phyloP scores from a whole-genome alignment of 2,113 vertebrate genomes.

The Brachirus orientalis region DNA sequence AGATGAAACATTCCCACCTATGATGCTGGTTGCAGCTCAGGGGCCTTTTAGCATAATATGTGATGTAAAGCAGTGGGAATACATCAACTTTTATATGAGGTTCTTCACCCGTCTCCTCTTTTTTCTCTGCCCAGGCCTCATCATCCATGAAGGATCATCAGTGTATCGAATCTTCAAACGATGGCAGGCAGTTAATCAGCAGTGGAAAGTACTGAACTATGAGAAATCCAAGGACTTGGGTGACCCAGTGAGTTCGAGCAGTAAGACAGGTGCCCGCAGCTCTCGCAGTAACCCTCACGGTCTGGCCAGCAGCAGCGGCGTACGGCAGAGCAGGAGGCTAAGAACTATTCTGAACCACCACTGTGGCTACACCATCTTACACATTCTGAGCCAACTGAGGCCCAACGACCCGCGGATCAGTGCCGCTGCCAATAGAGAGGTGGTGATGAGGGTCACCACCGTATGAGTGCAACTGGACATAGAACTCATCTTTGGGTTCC shows the following conservation, averaged over 20 bases:
- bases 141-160: conserved; percentile 93
- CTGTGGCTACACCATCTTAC: conserved; percentile 94
- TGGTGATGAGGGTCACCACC: conserved; percentile 95
- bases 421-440: conserved; percentile 87
- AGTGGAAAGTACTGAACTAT: conserved; percentile 96
- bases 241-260: conserved; percentile 86
- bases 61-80: conserved; percentile 15
- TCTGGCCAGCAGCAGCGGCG: conserved; percentile 79
- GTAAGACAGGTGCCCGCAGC: conserved; percentile 81
- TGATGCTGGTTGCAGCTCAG: neutral
- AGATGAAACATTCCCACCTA: conserved; percentile 37
- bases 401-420: conserved; percentile 87
- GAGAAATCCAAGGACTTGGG: conserved; percentile 93
- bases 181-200: conserved; percentile 96
- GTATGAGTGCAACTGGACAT: conserved; percentile 79
- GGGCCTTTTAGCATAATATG: conserved; percentile 4
- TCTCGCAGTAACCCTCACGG: conserved; percentile 84
- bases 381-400: conserved; percentile 93
- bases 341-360: conserved; percentile 95
- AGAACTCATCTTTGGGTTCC: neutral
- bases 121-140: conserved; percentile 81
- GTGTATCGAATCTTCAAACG: conserved; percentile 95
- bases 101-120: conserved; percentile 18
- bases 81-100: no score
- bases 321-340: conserved; percentile 86